A percentile compares a stretch with the other conserved stretches of the same genome.
These are phyloP conservation scores for Halcyon senegalensis DNA, from an alignment of 2,113 vertebrate species.

Conservation along the genomic window DNA sequence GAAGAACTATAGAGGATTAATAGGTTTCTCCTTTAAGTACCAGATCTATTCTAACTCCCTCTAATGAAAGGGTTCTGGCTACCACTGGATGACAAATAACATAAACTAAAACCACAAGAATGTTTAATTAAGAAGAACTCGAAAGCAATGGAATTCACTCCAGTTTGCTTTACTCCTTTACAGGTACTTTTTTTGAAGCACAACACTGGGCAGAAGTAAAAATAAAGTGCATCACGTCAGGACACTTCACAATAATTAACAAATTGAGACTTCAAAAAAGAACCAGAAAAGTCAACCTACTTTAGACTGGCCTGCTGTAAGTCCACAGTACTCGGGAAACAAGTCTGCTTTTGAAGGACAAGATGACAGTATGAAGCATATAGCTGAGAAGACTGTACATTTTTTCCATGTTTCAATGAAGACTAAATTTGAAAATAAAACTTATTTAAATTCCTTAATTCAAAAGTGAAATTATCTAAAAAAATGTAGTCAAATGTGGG, in stretches of 20 bases:
- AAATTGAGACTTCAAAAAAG: not conserved
- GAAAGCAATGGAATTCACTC: fast-evolving
- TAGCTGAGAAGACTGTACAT: not conserved
- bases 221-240: not conserved
- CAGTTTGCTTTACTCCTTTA: not conserved
- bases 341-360: not conserved
- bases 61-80: not conserved
- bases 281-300: not conserved
- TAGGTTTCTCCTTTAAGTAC: not conserved
- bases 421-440: not conserved
- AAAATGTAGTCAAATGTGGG: not conserved
- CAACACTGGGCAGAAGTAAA: not conserved
- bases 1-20: not conserved
- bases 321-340: not conserved
- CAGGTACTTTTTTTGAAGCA: not conserved
- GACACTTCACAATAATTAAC: not conserved
- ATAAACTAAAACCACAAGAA: not conserved
- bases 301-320: not conserved
- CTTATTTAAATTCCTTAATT: not conserved
- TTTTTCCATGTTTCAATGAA: not conserved
- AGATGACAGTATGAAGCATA: not conserved
- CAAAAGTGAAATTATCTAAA: not conserved
- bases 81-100: not conserved
- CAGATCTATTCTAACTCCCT: not conserved
- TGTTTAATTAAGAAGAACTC: not conserved